Base-by-base conservation (phyloP, 2,113 vertebrate genomes). In the Sterna hirundo region DNA sequence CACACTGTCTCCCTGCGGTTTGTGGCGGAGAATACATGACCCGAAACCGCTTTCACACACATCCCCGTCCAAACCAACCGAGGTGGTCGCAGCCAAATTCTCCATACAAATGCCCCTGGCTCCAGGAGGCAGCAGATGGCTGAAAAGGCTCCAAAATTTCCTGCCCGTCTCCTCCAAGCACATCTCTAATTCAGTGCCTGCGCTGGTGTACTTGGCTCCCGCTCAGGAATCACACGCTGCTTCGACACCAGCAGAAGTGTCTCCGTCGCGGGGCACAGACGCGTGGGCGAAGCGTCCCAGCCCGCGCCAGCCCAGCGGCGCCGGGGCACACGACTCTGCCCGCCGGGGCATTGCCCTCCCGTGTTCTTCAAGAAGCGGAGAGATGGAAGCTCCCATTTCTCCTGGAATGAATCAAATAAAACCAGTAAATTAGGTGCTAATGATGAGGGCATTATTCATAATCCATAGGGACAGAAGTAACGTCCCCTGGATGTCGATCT, bases 401-500 rank as follows among this genome's bases (percentile, higher is more conserved):
- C 54, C 55, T 51, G 44, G 38, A 79, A 82, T 27, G 42, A 76
- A 74, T 69, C 38, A 75, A 75, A 58, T 36, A 34, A 80, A 55
- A 1, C 21, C 6, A 10, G 29, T 34, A 16, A 46, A 76, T 76
- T 4, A 51, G 40, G 71, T 70, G 61, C 32, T 86, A 65, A 55
- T 0, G 6, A 26, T 0, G 3, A 60, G 30, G 19, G 21, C 3
- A 9, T 38, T 83, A 23, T 55, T 66, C 10, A 11, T 60, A 61
- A 79, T 25, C 51, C 2, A 1, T 23, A 40, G 16, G 36, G 89
- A 40, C 13, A 65, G 71, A 60, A 66, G 82, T 20, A 34, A 46
- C 5, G 0, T n/a, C 36, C 23, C 17, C 49, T 44, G 66, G 86
- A 34, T 60, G 78, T 27, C 30, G 61, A 65, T 36, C 66, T 20